A percentile compares a stretch with the other conserved stretches of the same genome.
These are phyloP conservation scores for Gymnopithys bicolor DNA, from an alignment of 2,797 vertebrate genomes.

Conservation along the genomic window DNA sequence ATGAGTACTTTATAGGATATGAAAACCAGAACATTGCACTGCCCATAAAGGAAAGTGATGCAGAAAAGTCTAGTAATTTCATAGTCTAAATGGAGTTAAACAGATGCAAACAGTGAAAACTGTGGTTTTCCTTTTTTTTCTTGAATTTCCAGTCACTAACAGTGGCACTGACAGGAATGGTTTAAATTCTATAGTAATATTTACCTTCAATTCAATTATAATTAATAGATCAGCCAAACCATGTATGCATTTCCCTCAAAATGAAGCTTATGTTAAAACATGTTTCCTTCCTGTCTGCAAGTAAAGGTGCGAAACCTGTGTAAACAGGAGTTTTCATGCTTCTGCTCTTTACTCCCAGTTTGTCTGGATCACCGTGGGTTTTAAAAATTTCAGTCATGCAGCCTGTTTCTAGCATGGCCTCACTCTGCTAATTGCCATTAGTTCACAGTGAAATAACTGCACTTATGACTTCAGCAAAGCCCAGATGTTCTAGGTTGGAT, in stretches of 20 bases:
- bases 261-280: background rate
- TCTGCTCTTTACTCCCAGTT: background rate
- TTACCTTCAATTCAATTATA: background rate
- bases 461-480: background rate
- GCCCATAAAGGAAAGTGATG: constrained; percentile 25
- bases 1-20: constrained; percentile 28
- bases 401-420: background rate
- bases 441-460: background rate
- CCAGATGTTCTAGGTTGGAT: background rate
- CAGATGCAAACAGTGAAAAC: constrained; percentile 16
- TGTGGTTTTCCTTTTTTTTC: background rate
- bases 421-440: background rate
- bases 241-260: background rate
- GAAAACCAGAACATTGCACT: constrained; percentile 36
- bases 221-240: background rate
- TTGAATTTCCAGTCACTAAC: background rate
- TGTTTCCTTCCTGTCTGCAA: background rate
- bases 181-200: background rate
- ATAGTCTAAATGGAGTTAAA: background rate
- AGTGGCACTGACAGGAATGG: background rate
- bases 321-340: background rate
- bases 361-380: background rate
- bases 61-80: constrained; percentile 41
- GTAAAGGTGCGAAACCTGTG: background rate
- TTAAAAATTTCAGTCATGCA: background rate